phyloP scores from a whole-genome alignment of 92 coral and sea anemone genomes.

The Bergia puertoricense region DNA sequence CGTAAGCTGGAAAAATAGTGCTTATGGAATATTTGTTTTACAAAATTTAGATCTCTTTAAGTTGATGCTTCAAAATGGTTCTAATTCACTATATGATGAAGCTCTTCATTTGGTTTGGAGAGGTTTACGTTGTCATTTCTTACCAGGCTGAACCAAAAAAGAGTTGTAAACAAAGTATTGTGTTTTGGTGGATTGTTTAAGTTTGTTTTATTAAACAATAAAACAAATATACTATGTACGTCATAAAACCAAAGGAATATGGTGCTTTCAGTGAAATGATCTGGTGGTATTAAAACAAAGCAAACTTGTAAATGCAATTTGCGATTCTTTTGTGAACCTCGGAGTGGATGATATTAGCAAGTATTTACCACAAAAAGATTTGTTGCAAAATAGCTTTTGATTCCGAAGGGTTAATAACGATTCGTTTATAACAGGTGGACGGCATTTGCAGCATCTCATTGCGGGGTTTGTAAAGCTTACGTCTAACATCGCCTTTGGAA shows the following conservation, averaged over 20 bases:
- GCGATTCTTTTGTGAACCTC: not conserved
- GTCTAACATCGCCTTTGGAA: not conserved
- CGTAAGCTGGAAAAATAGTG: not conserved
- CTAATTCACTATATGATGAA: too few species aligned
- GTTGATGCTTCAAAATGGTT: too few species aligned
- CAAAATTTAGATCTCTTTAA: not conserved
- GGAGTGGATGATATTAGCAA: not conserved
- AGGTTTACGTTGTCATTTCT: too few species aligned
- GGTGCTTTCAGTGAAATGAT: constrained; percentile 7
- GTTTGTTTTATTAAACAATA: constrained; percentile 13
- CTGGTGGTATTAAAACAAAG: not conserved
- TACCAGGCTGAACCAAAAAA: not conserved
- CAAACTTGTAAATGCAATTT: constrained; percentile 14
- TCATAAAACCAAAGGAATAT: not conserved
- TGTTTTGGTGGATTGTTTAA: not conserved
- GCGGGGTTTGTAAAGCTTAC: not conserved
- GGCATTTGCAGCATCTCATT: not conserved
- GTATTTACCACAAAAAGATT: not conserved
- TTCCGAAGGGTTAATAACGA: not conserved
- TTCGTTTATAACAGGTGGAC: constrained; percentile 5
- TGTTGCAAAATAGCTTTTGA: not conserved
- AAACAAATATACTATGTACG: not conserved
- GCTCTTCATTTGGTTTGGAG: not conserved
- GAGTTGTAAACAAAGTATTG: not conserved
- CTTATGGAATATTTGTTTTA: too few species aligned